Percentiles rank a stretch among this genome's conserved stretches.
These are phyloP conservation scores for Ardeotis arabs DNA, from an alignment of 2,113 vertebrate species.

Conservation along the genomic window DNA sequence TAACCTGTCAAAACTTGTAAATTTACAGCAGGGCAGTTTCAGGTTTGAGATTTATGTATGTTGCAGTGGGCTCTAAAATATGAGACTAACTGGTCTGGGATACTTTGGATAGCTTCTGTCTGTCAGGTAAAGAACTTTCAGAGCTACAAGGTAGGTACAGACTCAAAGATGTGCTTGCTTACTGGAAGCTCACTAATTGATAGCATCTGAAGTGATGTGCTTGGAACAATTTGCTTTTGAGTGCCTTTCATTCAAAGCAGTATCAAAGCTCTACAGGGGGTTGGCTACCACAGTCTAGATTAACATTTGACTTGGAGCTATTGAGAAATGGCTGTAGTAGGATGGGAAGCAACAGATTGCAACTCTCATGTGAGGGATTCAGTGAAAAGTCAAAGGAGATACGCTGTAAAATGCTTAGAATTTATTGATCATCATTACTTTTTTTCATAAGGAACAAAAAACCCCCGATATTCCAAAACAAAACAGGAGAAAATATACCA, in stretches of 20 bases:
- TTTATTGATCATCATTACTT: constrained; percentile 63
- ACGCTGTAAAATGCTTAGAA: constrained; percentile 58
- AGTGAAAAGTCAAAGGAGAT: neutral
- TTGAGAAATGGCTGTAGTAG: neutral
- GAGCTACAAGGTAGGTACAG: neutral
- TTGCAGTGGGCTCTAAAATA: neutral
- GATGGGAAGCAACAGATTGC: neutral
- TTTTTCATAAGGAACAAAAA: constrained; percentile 30
- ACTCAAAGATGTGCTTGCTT: neutral
- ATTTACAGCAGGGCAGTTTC: neutral
- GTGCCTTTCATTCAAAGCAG: neutral
- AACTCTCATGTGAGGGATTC: neutral
- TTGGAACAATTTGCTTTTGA: neutral
- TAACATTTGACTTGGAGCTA: neutral
- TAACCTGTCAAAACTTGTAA: neutral
- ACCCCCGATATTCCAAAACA: neutral
- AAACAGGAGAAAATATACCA: constrained; percentile 42
- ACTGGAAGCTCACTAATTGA: neutral
- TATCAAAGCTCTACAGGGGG: neutral
- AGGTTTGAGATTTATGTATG: neutral
- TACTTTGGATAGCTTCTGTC: neutral
- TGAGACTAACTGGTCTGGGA: neutral
- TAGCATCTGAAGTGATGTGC: neutral
- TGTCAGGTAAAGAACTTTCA: neutral
- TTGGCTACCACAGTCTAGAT: neutral